A percentile compares a stretch with the other conserved stretches of the same genome.
These are phyloP conservation scores for Anaspis maculata DNA, from an alignment of 2,888 invertebrate species.

Conservation along the genomic window DNA sequence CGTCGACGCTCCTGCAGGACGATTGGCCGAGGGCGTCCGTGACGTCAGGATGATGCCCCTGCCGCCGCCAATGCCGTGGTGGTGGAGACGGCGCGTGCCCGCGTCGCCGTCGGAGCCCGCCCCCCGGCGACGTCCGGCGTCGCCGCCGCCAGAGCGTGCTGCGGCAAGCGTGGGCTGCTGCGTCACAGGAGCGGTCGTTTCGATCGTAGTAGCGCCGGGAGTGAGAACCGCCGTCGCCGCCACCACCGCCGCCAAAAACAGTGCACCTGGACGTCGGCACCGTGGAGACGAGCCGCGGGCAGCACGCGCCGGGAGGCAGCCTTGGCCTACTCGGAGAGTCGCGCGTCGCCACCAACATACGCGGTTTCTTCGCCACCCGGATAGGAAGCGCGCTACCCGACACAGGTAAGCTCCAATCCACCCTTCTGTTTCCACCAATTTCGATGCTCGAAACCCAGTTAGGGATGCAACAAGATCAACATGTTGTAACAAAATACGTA, in stretches of 20 bases:
- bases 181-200: slow-evolving; percentile 31
- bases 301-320: slow-evolving; percentile 38
- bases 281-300: slow-evolving; percentile 40
- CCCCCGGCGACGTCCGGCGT: slow-evolving; percentile 23
- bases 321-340: slow-evolving; percentile 59
- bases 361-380: slow-evolving; percentile 62
- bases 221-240: slow-evolving; percentile 15
- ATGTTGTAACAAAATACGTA: too few species aligned
- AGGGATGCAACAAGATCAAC: too few species aligned
- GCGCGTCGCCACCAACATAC: slow-evolving; percentile 65
- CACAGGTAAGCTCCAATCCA: slow-evolving; percentile 52
- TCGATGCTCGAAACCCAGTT: too few species aligned
- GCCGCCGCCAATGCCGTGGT: slow-evolving; percentile 18
- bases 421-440: too few species aligned
- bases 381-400: slow-evolving; percentile 62
- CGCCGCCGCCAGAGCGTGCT: slow-evolving; percentile 38
- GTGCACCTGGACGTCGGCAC: slow-evolving; percentile 41
- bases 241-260: slow-evolving; percentile 19
- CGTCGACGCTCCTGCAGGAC: slow-evolving; percentile 11
- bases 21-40: slow-evolving; percentile 17
- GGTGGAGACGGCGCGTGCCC: slow-evolving; percentile 22
- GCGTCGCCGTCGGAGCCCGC: slow-evolving; percentile 22
- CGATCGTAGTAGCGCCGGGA: slow-evolving; percentile 11
- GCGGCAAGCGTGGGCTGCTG: slow-evolving; percentile 26
- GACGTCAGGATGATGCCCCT: neutral